Evolutionary conservation across 2,797 vertebrate genomes (phyloP).

Genomic region (Neostethus bicornis): DNA sequence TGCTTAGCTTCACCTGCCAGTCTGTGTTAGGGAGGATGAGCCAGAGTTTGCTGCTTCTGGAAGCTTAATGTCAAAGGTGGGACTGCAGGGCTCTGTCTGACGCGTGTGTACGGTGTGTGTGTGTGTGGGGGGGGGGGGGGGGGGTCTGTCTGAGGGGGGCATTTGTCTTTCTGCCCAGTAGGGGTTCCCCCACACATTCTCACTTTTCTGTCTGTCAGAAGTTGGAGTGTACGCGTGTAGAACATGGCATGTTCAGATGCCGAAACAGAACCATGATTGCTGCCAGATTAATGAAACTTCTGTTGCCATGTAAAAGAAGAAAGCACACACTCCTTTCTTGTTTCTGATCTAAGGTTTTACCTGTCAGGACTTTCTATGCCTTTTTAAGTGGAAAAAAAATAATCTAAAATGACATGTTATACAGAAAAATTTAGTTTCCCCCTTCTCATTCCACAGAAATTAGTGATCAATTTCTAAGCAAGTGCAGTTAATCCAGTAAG

Average conservation of each 20-base stretch:
- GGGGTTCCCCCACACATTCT: constrained; percentile 66
- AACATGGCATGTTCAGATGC: constrained; percentile 21
- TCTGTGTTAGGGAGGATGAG: constrained; percentile 77
- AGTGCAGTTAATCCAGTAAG: too few species aligned
- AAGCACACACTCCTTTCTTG: too few species aligned
- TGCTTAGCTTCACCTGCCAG: constrained; percentile 83
- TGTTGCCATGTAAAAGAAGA: too few species aligned
- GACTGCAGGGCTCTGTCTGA: constrained; percentile 70
- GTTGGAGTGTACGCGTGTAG: constrained; percentile 7
- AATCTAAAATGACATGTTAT: too few species aligned
- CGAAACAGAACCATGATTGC: constrained; percentile 34
- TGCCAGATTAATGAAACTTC: constrained; percentile 32
- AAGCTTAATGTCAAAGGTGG: constrained; percentile 81
- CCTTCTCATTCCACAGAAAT: too few species aligned
- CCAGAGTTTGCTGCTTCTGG: constrained; percentile 69
- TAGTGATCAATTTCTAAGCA: too few species aligned
- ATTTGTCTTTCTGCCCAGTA: constrained; percentile 64
- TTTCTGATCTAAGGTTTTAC: too few species aligned
- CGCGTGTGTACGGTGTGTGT: constrained; percentile 28
- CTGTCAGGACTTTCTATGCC: too few species aligned
- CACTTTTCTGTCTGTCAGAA: constrained; percentile 45
- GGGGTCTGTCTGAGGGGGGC: constrained; percentile 36
- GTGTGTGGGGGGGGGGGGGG: constrained; percentile 16
- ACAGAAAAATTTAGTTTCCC: too few species aligned
- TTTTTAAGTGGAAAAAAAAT: too few species aligned